Conservation (phyloP, 2,888 invertebrate genomes). For the Doris montereyensis region DNA sequence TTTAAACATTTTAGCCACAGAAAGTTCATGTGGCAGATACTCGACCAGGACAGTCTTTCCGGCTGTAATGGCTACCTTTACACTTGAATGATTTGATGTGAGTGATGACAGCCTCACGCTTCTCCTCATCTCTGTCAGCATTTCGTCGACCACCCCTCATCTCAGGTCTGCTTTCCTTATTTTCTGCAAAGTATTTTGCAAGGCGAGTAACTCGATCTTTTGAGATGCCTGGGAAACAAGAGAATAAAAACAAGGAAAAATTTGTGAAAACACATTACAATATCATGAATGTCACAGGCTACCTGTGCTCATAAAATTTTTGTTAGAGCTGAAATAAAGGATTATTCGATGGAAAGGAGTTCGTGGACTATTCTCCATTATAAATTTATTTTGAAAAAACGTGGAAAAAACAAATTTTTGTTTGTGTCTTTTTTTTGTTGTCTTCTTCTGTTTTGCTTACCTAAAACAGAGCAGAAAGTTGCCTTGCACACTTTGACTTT, state of each 20-base stretch:
- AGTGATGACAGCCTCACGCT: not conserved
- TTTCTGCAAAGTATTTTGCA: not conserved
- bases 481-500: not conserved
- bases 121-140: not conserved
- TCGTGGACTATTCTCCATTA: no score
- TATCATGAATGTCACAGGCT: no score
- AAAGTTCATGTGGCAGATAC: not conserved
- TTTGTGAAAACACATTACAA: no score
- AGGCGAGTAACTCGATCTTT: not conserved
- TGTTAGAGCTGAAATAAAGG: no score
- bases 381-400: no score
- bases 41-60: not conserved
- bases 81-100: not conserved
- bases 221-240: not conserved
- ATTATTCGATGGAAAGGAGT: no score
- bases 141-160: not conserved
- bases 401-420: no score
- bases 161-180: not conserved
- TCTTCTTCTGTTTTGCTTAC: not conserved
- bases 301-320: no score
- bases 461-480: not conserved
- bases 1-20: constrained; percentile 21
- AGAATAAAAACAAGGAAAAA: not conserved
- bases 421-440: no score
- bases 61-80: not conserved